These are phyloP conservation scores for Sitophilus oryzae DNA, from an alignment of 1,140 invertebrate genomes.

Conservation along the genomic window DNA sequence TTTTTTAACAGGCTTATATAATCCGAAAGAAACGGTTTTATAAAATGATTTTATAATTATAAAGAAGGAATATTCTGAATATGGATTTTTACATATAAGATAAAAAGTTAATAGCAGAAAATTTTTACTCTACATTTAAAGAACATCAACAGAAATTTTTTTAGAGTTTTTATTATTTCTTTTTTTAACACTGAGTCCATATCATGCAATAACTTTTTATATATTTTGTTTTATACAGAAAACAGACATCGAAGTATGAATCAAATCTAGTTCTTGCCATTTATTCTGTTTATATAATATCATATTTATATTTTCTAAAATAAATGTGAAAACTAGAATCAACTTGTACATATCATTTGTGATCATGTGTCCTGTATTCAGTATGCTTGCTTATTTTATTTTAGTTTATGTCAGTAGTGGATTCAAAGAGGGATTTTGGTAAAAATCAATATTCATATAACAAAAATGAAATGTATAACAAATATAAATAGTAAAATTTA, in stretches of 20 bases:
- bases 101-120: conserved; percentile 36
- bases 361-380: no score
- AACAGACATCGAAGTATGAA: neutral
- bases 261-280: neutral
- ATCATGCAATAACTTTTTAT: conserved; percentile 19
- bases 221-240: conserved; percentile 9
- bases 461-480: no score
- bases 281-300: no score
- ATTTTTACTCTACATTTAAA: conserved; percentile 34
- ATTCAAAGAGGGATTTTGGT: no score
- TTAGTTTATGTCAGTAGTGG: no score
- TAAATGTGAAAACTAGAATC: no score
- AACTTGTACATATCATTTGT: no score
- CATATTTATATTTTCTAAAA: no score
- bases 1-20: conserved; percentile 18
- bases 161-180: conserved; percentile 25
- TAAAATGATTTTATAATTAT: conserved; percentile 15
- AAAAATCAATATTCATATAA: no score
- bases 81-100: no score
- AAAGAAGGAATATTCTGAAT: conserved; percentile 3
- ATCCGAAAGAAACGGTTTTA: conserved; percentile 9
- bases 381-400: no score
- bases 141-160: conserved; percentile 36
- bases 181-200: conserved; percentile 35
- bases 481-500: no score